A percentile compares a stretch with the other conserved stretches of the same genome.
phyloP scores from a whole-genome alignment of 2,888 invertebrate species.

The Cordilura impudica region DNA sequence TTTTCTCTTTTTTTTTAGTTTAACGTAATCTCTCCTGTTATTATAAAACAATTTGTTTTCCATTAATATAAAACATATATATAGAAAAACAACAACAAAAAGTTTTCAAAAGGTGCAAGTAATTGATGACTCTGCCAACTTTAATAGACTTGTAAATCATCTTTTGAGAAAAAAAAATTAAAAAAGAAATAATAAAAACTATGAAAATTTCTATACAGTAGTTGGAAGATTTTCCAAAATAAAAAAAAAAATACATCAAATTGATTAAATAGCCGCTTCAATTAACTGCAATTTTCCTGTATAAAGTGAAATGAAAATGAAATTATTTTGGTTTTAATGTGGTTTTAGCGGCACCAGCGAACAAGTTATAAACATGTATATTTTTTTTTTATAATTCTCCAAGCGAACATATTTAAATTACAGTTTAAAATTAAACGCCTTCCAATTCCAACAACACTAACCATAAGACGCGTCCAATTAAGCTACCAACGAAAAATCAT shows the following conservation, averaged over 20 bases:
- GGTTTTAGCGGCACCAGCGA: constrained; percentile 24
- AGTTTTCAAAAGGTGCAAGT: constrained; percentile 34
- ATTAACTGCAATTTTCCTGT: constrained; percentile 63
- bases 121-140: constrained; percentile 48
- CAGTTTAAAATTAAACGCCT: constrained; percentile 59
- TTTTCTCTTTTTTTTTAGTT: background rate
- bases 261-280: constrained; percentile 62
- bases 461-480: constrained; percentile 50
- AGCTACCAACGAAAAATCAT: constrained; percentile 21
- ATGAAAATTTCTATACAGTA: constrained; percentile 45
- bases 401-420: constrained; percentile 60
- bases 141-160: constrained; percentile 55
- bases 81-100: background rate
- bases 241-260: constrained; percentile 21
- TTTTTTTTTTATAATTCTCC: constrained; percentile 15
- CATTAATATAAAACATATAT: too few relatives aligned
- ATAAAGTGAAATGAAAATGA: constrained; percentile 69
- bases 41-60: background rate
- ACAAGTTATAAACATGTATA: constrained; percentile 12
- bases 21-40: background rate
- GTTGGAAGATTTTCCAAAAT: constrained; percentile 43
- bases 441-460: constrained; percentile 49
- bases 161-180: constrained; percentile 35
- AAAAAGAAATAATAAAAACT: too few relatives aligned
- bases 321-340: constrained; percentile 53